Percentiles rank a stretch among this genome's conserved stretches.
phyloP scores from a whole-genome alignment of 1,140 invertebrate genomes.

The Saccostrea cuccullata region DNA sequence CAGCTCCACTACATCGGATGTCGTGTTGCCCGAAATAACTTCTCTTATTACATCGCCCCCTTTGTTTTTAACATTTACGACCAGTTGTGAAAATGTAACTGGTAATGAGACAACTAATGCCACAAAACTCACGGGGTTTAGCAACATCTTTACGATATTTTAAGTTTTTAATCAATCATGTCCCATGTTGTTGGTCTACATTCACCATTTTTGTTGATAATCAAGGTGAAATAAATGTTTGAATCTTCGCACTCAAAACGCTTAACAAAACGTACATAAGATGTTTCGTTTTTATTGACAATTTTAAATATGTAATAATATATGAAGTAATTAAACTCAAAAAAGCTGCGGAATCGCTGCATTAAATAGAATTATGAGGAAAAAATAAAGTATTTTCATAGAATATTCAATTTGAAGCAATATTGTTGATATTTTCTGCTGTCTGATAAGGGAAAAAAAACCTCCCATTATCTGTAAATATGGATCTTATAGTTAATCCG shows the following conservation, averaged over 20 bases:
- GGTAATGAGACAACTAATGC: background rate
- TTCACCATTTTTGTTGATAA: background rate
- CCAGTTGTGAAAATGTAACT: constrained; percentile 60
- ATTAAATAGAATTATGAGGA: too few species aligned
- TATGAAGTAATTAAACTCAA: too few species aligned
- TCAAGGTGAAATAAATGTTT: constrained; percentile 13
- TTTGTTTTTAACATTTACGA: constrained; percentile 81
- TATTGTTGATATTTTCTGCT: too few species aligned
- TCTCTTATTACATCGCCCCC: constrained; percentile 95
- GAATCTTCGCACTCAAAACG: background rate
- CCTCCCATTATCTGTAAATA: too few species aligned
- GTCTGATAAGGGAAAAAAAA: too few species aligned
- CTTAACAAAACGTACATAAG: background rate
- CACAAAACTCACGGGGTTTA: background rate
- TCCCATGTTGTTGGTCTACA: background rate
- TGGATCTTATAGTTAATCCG: too few species aligned
- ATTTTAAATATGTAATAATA: too few species aligned
- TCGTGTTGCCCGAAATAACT: constrained; percentile 93
- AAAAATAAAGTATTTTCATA: too few species aligned
- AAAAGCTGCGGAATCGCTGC: too few species aligned
- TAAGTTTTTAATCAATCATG: too few species aligned
- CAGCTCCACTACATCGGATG: constrained; percentile 91
- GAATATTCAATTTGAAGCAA: too few species aligned
- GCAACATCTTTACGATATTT: background rate
- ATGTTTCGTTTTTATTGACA: background rate